Evolutionary conservation across 2,113 vertebrate species (phyloP).

Genomic region (Holacanthus passer): DNA sequence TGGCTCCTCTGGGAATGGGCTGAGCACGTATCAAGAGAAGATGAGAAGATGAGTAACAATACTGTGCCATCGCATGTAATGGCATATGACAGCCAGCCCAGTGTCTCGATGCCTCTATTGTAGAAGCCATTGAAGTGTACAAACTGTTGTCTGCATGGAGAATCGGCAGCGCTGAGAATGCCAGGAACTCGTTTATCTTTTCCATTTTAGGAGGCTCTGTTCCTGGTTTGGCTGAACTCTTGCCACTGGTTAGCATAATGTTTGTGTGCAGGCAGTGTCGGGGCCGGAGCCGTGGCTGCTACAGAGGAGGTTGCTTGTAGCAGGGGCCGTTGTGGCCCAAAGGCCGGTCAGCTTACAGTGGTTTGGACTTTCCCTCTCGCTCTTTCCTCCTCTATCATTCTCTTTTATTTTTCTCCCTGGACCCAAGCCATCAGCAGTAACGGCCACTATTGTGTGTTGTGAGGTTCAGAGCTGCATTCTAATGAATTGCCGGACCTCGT

Average conservation of each 20-base stretch:
- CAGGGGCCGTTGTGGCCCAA: conserved; percentile 23
- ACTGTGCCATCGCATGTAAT: conserved; percentile 67
- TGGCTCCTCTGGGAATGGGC: conserved; percentile 70
- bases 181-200: conserved; percentile 53
- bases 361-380: conserved; percentile 71
- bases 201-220: conserved; percentile 50
- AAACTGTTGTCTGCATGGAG: conserved; percentile 54
- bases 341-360: conserved; percentile 67
- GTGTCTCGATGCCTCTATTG: conserved; percentile 59
- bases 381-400: conserved; percentile 36
- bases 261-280: conserved; percentile 48
- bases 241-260: conserved; percentile 68
- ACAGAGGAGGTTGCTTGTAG: conserved; percentile 27
- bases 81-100: conserved; percentile 71
- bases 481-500: conserved; percentile 73
- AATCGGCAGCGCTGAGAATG: conserved; percentile 25
- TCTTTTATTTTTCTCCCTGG: conserved; percentile 67
- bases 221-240: conserved; percentile 75
- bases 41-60: conserved; percentile 72
- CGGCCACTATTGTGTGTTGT: conserved; percentile 68
- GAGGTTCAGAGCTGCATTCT: conserved; percentile 60
- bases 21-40: conserved; percentile 56
- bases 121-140: conserved; percentile 42
- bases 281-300: conserved; percentile 33
- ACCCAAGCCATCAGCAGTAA: conserved; percentile 71